phyloP scores from a whole-genome alignment of 2,113 vertebrate genomes.

The Chaenocephalus aceratus region DNA sequence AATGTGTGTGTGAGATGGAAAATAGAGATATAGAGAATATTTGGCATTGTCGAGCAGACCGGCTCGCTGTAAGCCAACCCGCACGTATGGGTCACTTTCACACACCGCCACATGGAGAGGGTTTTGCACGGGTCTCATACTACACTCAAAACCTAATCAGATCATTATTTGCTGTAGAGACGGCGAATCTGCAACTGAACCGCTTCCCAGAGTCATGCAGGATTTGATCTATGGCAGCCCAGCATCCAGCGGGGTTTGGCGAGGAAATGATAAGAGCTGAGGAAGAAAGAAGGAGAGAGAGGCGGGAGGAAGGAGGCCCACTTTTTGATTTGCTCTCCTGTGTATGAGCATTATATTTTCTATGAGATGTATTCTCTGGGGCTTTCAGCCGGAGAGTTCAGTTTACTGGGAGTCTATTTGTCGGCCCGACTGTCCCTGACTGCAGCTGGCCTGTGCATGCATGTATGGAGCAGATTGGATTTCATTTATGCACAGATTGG shows the following conservation, averaged over 20 bases:
- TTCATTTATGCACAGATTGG: conserved; percentile 66
- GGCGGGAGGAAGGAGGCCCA: conserved; percentile 53
- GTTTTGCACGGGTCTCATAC: conserved; percentile 75
- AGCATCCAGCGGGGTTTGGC: conserved; percentile 59
- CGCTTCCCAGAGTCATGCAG: conserved; percentile 69
- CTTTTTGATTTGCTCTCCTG: conserved; percentile 72
- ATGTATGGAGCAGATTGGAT: conserved; percentile 68
- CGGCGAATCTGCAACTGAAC: conserved; percentile 61
- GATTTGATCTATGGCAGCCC: conserved; percentile 65
- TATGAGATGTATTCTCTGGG: conserved; percentile 60
- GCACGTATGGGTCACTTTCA: conserved; percentile 47
- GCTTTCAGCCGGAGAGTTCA: conserved; percentile 60
- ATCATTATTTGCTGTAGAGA: conserved; percentile 52
- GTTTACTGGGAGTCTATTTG: conserved; percentile 70
- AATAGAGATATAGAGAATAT: conserved; percentile 28
- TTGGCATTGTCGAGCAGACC: conserved; percentile 46
- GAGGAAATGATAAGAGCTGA: conserved; percentile 37
- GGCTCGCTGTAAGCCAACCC: conserved; percentile 37
- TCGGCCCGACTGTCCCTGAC: conserved; percentile 63
- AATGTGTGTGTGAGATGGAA: conserved; percentile 41
- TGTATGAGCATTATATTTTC: conserved; percentile 70
- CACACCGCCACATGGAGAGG: conserved; percentile 67
- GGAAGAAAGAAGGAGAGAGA: conserved; percentile 11
- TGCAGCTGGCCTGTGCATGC: conserved; percentile 67
- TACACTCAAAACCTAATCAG: conserved; percentile 58